phyloP scores from a whole-genome alignment of 2,797 vertebrate species.

The Glyptemys insculpta region DNA sequence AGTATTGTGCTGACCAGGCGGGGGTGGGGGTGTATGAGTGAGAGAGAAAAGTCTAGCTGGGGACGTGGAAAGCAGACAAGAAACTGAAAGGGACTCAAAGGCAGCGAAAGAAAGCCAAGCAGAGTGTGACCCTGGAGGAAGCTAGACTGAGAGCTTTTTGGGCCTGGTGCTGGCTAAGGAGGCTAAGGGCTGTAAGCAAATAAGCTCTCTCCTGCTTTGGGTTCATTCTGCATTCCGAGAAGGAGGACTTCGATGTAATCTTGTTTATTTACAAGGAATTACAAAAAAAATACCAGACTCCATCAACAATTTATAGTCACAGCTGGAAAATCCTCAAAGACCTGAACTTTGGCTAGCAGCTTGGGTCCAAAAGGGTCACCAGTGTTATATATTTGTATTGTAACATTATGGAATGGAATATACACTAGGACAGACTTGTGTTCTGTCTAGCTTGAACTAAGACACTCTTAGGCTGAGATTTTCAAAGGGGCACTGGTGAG shows the following conservation, averaged over 20 bases:
- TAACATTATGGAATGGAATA: neutral
- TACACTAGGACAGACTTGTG: neutral
- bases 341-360: neutral
- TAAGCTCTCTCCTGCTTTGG: neutral
- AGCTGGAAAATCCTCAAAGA: neutral
- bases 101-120: neutral
- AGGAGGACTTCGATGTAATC: neutral
- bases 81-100: neutral
- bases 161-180: neutral
- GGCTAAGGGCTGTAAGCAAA: neutral
- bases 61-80: neutral
- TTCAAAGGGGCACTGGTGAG: neutral
- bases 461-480: neutral
- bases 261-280: neutral
- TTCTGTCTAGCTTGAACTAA: neutral
- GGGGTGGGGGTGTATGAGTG: neutral
- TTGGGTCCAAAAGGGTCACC: neutral
- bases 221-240: neutral
- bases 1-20: neutral
- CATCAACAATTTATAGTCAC: neutral
- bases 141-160: neutral
- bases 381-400: neutral
- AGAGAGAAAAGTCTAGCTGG: neutral
- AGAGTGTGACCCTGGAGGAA: neutral
- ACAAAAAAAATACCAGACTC: neutral